Percentiles rank a stretch among this genome's conserved stretches.
Evolutionary conservation across 2,797 vertebrate genomes (phyloP).

Genomic region (Mormyrus hasselquistii): DNA sequence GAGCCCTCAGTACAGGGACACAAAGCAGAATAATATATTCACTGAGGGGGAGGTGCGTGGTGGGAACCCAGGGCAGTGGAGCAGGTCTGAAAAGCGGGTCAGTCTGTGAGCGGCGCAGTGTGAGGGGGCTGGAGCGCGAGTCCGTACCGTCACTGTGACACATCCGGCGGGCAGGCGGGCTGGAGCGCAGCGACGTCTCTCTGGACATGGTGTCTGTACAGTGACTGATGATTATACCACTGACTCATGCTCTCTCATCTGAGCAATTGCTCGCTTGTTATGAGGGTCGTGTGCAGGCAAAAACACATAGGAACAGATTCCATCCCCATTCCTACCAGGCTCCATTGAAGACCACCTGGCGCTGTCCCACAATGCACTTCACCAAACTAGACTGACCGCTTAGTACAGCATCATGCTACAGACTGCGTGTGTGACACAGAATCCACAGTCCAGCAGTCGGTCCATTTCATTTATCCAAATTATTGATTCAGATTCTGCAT

Average conservation of each 20-base stretch:
- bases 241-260: slow-evolving; percentile 1
- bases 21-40: neutral
- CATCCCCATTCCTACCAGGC: neutral
- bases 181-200: neutral
- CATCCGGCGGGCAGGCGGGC: neutral
- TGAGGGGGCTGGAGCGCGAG: neutral
- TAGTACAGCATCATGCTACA: neutral
- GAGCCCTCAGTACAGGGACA: neutral
- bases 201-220: neutral
- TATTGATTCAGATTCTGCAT: neutral
- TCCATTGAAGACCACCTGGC: neutral
- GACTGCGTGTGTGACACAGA: neutral
- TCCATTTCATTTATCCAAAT: neutral
- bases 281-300: neutral
- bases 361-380: neutral
- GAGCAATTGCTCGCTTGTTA: neutral
- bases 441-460: neutral
- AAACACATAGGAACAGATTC: neutral
- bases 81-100: neutral
- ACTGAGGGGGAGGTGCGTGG: neutral
- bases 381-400: neutral
- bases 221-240: neutral
- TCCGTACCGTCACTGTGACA: neutral
- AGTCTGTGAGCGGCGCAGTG: neutral
- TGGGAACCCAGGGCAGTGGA: slow-evolving; percentile 2